Base-by-base conservation (phyloP, 1,140 invertebrate species). In the Lasaia peninsularis region DNA sequence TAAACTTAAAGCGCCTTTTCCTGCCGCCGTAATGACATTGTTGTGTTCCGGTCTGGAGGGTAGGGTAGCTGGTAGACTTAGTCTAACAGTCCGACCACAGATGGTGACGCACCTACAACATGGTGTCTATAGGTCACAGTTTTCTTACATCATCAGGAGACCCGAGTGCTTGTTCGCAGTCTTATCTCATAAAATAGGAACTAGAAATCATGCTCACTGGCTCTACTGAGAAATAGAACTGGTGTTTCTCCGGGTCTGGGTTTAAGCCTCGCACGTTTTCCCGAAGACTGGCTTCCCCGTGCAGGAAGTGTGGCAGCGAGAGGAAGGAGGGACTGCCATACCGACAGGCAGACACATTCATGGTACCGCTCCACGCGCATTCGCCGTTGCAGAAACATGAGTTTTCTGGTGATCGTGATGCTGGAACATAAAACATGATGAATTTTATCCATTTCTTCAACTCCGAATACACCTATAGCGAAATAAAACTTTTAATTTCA, bases 241-340 rank as follows among this genome's bases (percentile, higher is more conserved):
- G 89, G 71, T 97, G 95, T 69, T 93, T 89, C 0, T 91, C 79
- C 53, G 91, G 89, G 33, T 93, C 80, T 0, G 97, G 96, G 0
- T 90, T 66, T 84, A 98, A 85, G 21, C 96, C 96, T 0, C 81
- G 73, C 1, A 98, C 92, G 1, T 87, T 80, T 10, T 93, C 63
- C 8, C 77, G 58, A 52, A 96, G 94, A 56, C 78, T 91, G 0
- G 91, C 83, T 80, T 97, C 96, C 0, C 93, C 95, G 59, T 94
- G 83, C 74, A 95, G 94, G 89, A 97, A 98, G 80, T 98, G 97
- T 0, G 97, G 97, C 58, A 94, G 93, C 6, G 96, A 96, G 20
- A 96, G 88, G 70, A 94, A 96, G 0, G 94, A 93, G 0, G 96
- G 96, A 9, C 95, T 93, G 32, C 93, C 93, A 67, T 89, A 93